These are phyloP conservation scores for Sarcophaga peregrina DNA, from an alignment of 1,140 invertebrate genomes.

Conservation along the genomic window DNA sequence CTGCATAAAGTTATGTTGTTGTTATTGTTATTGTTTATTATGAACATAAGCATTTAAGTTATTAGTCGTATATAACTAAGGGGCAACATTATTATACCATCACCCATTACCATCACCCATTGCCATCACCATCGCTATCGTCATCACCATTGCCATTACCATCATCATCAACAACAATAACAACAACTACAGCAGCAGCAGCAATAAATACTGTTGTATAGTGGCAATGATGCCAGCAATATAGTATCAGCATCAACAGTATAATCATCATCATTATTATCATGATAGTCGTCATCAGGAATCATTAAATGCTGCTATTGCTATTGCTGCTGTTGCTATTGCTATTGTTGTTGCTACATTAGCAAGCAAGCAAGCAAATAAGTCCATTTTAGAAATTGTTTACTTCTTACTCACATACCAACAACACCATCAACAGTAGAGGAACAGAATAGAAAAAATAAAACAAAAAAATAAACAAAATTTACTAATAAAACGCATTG, in stretches of 20 bases:
- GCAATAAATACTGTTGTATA: no score
- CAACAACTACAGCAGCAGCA: no score
- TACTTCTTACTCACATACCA: neutral
- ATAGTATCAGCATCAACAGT: neutral
- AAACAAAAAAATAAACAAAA: neutral
- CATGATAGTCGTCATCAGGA: conserved; percentile 9
- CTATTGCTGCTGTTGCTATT: neutral
- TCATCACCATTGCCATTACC: neutral
- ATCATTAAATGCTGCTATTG: neutral
- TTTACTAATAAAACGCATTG: conserved; percentile 6
- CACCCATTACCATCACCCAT: neutral
- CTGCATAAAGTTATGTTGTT: no score
- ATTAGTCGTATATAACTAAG: conserved; percentile 1
- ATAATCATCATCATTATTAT: neutral
- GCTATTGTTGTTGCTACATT: neutral
- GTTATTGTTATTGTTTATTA: conserved; percentile 17
- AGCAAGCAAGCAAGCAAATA: conserved; percentile 11
- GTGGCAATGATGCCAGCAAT: no score
- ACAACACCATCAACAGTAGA: neutral
- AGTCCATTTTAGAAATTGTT: neutral
- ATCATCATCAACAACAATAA: neutral
- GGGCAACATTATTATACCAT: neutral
- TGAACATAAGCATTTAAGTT: conserved; percentile 13
- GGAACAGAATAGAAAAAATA: no score
- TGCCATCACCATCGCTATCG: neutral